phyloP scores from a whole-genome alignment of 2,113 vertebrate genomes.

The Accipiter cooperii region DNA sequence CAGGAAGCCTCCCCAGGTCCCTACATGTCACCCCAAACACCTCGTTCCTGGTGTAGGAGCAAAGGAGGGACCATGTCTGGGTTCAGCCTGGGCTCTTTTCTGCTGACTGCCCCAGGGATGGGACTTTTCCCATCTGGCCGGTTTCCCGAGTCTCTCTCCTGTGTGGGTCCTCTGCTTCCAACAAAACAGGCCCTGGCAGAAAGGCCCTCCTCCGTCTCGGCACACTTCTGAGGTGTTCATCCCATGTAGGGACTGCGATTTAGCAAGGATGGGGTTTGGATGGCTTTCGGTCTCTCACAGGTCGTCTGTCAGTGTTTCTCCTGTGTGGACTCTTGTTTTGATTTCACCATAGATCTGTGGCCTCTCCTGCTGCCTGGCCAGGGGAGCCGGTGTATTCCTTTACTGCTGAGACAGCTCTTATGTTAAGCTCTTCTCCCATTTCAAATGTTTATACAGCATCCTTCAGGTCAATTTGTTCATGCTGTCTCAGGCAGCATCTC shows the following conservation, averaged over 20 bases:
- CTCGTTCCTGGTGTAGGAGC: neutral
- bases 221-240: neutral
- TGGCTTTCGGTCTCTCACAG: neutral
- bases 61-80: neutral
- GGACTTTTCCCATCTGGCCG: neutral
- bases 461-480: slow-evolving; percentile 6
- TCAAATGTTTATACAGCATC: slow-evolving; percentile 21
- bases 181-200: neutral
- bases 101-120: neutral
- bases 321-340: neutral
- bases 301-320: neutral
- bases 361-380: neutral
- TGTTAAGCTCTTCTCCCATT: neutral
- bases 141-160: neutral
- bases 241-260: neutral
- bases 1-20: neutral
- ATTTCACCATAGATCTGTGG: neutral
- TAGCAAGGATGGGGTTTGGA: neutral
- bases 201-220: neutral
- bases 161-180: neutral
- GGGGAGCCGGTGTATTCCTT: neutral
- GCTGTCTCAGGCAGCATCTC: neutral
- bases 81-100: neutral
- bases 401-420: neutral
- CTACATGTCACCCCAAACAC: neutral